Evolutionary conservation across 2,888 invertebrate genomes (phyloP).

Genomic region (Tricholauxania praeusta): DNA sequence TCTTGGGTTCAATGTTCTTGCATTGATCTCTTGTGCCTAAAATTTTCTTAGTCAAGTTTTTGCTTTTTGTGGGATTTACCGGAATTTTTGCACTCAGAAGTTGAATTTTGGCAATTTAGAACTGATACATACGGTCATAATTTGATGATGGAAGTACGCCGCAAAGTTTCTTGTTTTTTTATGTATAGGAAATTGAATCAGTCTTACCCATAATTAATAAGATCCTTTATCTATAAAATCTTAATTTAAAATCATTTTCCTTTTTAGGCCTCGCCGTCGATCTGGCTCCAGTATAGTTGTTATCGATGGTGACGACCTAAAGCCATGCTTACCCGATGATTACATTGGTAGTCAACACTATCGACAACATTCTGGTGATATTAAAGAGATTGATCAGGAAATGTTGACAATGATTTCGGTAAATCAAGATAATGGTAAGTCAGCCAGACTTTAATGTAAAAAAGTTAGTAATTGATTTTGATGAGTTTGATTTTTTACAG

Average conservation of each 20-base stretch:
- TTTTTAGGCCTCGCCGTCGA: slow-evolving; percentile 80
- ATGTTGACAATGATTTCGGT: slow-evolving; percentile 83
- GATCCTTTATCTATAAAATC: background rate
- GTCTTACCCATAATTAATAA: no score
- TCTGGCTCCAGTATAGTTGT: slow-evolving; percentile 86
- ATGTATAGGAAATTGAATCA: no score
- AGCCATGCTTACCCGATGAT: slow-evolving; percentile 73
- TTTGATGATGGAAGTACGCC: no score
- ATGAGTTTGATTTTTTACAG: slow-evolving; percentile 67
- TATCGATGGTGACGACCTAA: slow-evolving; percentile 77
- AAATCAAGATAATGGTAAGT: slow-evolving; percentile 74
- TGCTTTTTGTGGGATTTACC: no score
- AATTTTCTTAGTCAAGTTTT: no score
- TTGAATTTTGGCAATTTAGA: no score
- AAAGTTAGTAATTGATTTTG: background rate
- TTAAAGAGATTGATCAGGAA: slow-evolving; percentile 73
- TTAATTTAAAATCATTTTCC: background rate
- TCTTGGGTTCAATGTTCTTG: no score
- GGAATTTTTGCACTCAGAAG: no score
- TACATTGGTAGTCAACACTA: slow-evolving; percentile 68
- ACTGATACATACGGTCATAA: no score
- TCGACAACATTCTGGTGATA: slow-evolving; percentile 70
- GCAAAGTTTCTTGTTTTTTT: no score
- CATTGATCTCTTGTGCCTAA: no score
- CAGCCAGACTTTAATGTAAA: background rate